Evolutionary conservation across 2,888 invertebrate genomes (phyloP), one percentile per base, ranked within the genome.

Genomic region (Lithophane semibrunnea): DNA sequence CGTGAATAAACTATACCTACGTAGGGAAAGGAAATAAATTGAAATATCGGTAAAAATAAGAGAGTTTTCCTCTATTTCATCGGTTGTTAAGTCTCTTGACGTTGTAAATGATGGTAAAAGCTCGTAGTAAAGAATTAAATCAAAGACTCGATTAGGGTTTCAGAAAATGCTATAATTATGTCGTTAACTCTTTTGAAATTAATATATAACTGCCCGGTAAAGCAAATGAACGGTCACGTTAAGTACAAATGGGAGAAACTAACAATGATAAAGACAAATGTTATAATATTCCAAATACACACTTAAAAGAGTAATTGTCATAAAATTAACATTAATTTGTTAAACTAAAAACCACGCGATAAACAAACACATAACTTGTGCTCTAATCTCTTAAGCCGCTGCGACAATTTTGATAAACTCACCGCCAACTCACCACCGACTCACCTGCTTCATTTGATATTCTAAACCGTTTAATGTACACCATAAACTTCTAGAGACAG

Each of bases 391-490:
- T 24, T 63, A 78, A 78, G 42, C 64, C 52, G 67, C 58, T 76
- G 75, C 58, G 68, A 74, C 75, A 67, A 73, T 78, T 75, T 78
- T 75, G 71, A 85, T 87, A 81, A 73, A 84, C 67, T 72, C 67
- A 67, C 71, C 73, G 60, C 75, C 75, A 68, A 85, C 73, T 81
- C 77, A 77, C 73, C 56, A 58, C 75, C 68, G 65, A 75, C 75
- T 80, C 75, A 82, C 73, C 71, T 68, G 74, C 44, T 71, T 69
- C 66, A 81, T 80, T 80, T 75, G 66, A 60, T 72, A 77, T 71
- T 73, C 63, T 66, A 69, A 69, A 69, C 52, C 29, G 65, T 81
- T 85, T 70, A 85, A 87, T 87, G 82, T 54, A 60, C 58, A 65
- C 61, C 64, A 63, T 82, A 77, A 87, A 81, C 58, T 63, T 56